Percentiles rank a stretch among this genome's conserved stretches.
phyloP scores from a whole-genome alignment of 2,113 vertebrate genomes.

The Mugil cephalus region DNA sequence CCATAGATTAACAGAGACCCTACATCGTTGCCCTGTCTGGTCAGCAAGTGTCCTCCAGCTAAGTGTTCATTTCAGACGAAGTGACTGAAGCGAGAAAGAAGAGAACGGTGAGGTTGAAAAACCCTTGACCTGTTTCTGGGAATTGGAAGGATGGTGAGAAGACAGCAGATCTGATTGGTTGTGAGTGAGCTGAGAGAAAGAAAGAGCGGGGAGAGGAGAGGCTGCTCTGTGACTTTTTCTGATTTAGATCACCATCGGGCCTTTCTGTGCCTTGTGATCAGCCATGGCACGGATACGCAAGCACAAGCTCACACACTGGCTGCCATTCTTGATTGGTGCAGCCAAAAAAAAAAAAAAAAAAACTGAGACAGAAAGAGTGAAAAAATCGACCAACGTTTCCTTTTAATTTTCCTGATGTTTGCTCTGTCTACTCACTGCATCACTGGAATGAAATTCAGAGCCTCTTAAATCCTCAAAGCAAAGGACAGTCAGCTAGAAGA shows the following conservation, averaged over 20 bases:
- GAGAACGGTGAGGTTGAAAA: slow-evolving; percentile 2
- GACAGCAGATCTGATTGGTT: slow-evolving; percentile 23
- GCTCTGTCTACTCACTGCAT: slow-evolving; percentile 8
- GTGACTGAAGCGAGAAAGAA: slow-evolving; percentile 26
- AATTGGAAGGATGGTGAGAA: slow-evolving; percentile 18
- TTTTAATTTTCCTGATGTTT: slow-evolving; percentile 47
- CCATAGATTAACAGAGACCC: no score
- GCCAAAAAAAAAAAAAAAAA: slow-evolving; percentile 48
- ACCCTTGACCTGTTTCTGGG: slow-evolving; percentile 45
- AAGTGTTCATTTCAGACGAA: slow-evolving; percentile 26
- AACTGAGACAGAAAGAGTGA: background rate
- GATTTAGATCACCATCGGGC: slow-evolving; percentile 57
- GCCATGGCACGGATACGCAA: slow-evolving; percentile 25
- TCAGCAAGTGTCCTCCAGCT: background rate
- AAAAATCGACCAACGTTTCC: slow-evolving; percentile 22
- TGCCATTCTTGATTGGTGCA: slow-evolving; percentile 44
- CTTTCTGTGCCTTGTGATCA: slow-evolving; percentile 8
- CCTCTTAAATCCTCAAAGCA: slow-evolving; percentile 10
- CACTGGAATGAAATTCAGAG: slow-evolving; percentile 7
- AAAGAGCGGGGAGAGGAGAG: background rate
- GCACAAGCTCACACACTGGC: slow-evolving; percentile 11
- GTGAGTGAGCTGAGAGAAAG: slow-evolving; percentile 25
- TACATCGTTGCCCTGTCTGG: background rate
- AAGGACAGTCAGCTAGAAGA: slow-evolving; percentile 9
- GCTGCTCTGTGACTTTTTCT: slow-evolving; percentile 72